phyloP scores from a whole-genome alignment of 2,888 invertebrate genomes.

The Harmothoe impar region DNA sequence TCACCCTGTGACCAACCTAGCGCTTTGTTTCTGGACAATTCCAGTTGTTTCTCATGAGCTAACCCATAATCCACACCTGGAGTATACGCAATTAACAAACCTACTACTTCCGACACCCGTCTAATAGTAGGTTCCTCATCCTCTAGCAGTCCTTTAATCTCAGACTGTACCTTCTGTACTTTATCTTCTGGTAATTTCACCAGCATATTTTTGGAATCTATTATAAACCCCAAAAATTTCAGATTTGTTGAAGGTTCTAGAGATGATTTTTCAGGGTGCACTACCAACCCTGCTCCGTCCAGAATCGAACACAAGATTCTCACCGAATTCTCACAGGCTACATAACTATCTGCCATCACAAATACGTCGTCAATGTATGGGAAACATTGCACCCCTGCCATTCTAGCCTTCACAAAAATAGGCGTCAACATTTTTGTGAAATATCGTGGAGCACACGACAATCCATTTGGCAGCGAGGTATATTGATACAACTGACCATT shows the following conservation, averaged over 20 bases:
- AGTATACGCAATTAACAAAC: background rate
- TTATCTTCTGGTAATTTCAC: background rate
- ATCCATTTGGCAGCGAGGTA: background rate
- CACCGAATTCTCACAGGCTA: too few relatives aligned
- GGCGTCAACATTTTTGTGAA: too few relatives aligned
- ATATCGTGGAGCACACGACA: too few relatives aligned
- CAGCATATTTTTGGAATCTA: background rate
- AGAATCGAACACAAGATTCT: too few relatives aligned
- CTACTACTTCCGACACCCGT: background rate
- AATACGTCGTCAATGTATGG: too few relatives aligned
- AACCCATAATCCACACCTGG: background rate
- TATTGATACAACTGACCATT: too few relatives aligned
- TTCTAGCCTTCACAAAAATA: too few relatives aligned
- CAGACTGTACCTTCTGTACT: background rate
- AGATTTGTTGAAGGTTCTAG: background rate
- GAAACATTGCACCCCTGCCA: too few relatives aligned
- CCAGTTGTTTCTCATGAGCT: background rate
- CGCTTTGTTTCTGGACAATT: background rate
- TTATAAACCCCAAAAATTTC: background rate
- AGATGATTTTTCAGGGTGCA: background rate
- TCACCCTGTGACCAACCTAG: background rate
- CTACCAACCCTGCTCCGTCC: background rate
- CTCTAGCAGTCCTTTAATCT: background rate
- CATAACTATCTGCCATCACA: too few relatives aligned
- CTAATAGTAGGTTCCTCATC: background rate